Base-by-base conservation (phyloP, 2,797 vertebrate species). In the Aratinga solstitialis region DNA sequence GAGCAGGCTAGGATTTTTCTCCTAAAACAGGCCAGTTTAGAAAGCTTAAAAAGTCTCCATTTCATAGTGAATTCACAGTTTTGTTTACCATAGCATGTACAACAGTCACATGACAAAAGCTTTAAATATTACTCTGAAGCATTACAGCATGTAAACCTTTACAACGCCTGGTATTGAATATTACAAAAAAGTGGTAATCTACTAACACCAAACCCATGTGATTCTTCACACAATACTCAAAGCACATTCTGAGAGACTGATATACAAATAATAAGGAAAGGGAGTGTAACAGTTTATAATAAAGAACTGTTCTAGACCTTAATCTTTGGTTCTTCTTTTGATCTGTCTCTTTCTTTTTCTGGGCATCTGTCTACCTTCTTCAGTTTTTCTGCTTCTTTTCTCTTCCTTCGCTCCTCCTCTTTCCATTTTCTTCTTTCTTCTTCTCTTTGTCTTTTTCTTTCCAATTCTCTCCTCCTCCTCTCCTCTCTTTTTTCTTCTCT, bases 401-500 rank as follows among this genome's bases (percentile, higher is more conserved):
- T 98, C 96, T 99, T 99, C 62, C 98, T 98, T 89, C 99, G 97
- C 86, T 99, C 99, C 80, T 99, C 99, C 95, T 99, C 99, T 96
- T 99, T 98, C 99, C 99, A 99, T 93, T 99, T 99, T 29, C 99
- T 99, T 59, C 99, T 98, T 94, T 99, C 99, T 97, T 99, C 99
- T 93, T 99, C 99, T 67, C 99, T 98, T 94, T 98, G 97, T 58
- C 99, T 98, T 97, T 99, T 99, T 53, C 99, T 98, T 96, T 99
- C 99, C 71, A 99, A 97, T 97, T 99, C 99, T 95, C 99, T 98
- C 69, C 99, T 97, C 47, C 99, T 98, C 40, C 99, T 98, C 96
- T 99, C 99, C 94, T 99, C 99, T 96, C 99, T 99, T 96, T 99
- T 99, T 97, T 99, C 99, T 97, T 99, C 99, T 96, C 99, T 98